Evolutionary conservation across 2,113 vertebrate genomes (phyloP), one percentile per base, ranked within the genome.

Genomic region (Pongo abelii): DNA sequence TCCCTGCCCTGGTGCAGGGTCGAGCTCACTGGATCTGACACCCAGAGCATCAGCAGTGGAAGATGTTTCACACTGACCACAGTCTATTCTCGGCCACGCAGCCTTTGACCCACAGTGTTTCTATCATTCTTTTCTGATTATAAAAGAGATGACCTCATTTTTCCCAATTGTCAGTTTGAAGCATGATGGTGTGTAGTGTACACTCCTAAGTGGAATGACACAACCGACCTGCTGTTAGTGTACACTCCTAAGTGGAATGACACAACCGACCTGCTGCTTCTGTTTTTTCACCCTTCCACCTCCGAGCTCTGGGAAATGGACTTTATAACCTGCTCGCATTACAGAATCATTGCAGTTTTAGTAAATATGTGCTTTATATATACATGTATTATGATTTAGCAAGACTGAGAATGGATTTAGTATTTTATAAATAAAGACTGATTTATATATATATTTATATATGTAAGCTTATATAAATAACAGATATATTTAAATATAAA

Each of bases 131-230:
- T 55, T 16, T 46, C 57, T 1, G 46, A 10, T 13, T 67, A 9
- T 17, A 6, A 67, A 20, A 50, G 23, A 40, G n/a, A 11, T 2
- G 46, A 12, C 5, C 14, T 8, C 1, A 0, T 9, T 52, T 3
- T 18, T 22, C 9, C 46, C 40, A 11, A 0, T 16, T 25, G 2
- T 35, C 50, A 20, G n/a, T 2, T 22, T 14, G 4, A 8, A 0
- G 46, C 23, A 5, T 1, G n/a, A 0, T 0, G 1, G 40, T 0
- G 3, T 0, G 40, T 0, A 1, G 23, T 0, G 40, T 74, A 8
- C 9, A 1, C 35, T 12, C n/a, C 23, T 5, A 6, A 22, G 64
- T 8, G 6, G 38, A 20, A 11, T 0, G 10, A 8, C 11, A 25
- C 4, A 64, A 14, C 23, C 6, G 38, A 38, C 38, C 38, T 38